phyloP scores from a whole-genome alignment of 2,888 invertebrate genomes.

The Diloba caeruleocephala region DNA sequence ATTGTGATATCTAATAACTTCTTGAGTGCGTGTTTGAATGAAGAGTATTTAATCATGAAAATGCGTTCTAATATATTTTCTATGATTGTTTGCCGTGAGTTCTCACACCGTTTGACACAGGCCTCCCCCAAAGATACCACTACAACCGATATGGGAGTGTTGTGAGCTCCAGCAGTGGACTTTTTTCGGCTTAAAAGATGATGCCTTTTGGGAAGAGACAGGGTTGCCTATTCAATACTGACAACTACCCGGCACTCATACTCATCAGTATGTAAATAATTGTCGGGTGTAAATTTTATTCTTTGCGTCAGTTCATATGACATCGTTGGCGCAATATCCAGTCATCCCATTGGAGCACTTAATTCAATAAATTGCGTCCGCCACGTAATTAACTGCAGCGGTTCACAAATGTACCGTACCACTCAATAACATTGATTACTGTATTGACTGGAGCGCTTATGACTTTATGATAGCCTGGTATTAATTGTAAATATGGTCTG shows the following conservation, averaged over 20 bases:
- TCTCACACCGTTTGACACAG: too few relatives aligned
- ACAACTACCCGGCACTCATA: too few relatives aligned
- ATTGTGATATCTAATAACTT: slow-evolving; percentile 20
- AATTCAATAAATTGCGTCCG: slow-evolving; percentile 45
- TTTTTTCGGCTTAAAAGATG: too few relatives aligned
- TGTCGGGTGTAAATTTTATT: slow-evolving; percentile 26
- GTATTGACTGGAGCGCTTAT: slow-evolving; percentile 7
- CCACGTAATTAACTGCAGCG: slow-evolving; percentile 33
- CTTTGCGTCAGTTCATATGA: slow-evolving; percentile 26
- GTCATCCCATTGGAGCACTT: slow-evolving; percentile 36
- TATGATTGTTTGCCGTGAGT: too few relatives aligned
- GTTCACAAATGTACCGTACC: slow-evolving; percentile 35
- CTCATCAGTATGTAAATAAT: slow-evolving; percentile 6
- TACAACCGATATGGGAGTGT: too few relatives aligned
- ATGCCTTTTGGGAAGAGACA: too few relatives aligned
- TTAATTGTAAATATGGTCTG: neutral
- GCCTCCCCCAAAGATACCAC: too few relatives aligned
- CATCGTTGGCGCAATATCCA: slow-evolving; percentile 34
- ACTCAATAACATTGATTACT: slow-evolving; percentile 28
- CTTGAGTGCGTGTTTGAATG: too few relatives aligned
- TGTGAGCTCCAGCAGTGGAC: too few relatives aligned
- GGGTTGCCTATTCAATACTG: too few relatives aligned
- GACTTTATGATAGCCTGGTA: slow-evolving; percentile 29
- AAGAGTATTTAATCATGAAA: too few relatives aligned
- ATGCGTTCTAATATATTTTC: too few relatives aligned